Percentiles rank a stretch among this genome's conserved stretches.
Evolutionary conservation across 2,113 vertebrate species (phyloP).

Genomic region (Esox niger): DNA sequence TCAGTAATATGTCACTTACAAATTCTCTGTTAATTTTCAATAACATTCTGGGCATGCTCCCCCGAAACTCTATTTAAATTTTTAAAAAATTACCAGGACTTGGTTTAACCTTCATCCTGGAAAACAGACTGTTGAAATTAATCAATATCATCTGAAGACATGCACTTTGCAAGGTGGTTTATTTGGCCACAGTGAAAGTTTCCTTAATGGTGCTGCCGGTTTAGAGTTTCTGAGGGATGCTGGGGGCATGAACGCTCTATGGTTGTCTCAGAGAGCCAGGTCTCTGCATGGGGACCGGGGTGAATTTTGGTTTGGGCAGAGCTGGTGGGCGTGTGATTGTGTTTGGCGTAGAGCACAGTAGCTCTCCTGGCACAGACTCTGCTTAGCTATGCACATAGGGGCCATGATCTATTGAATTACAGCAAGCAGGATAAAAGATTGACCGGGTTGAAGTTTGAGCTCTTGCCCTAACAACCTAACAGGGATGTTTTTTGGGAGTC

Average conservation of each 20-base stretch:
- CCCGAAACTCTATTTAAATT: slow-evolving; percentile 8
- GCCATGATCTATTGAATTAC: slow-evolving; percentile 24
- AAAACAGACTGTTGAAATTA: too few species aligned
- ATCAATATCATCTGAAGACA: slow-evolving; percentile 8
- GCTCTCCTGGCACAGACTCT: slow-evolving; percentile 28
- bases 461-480: slow-evolving; percentile 31
- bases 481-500: neutral
- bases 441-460: slow-evolving; percentile 19
- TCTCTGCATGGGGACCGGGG: slow-evolving; percentile 42
- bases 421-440: slow-evolving; percentile 9
- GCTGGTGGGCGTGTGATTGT: slow-evolving; percentile 43
- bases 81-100: too few species aligned
- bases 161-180: slow-evolving; percentile 18
- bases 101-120: too few species aligned
- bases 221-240: slow-evolving; percentile 29
- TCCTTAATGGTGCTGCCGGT: slow-evolving; percentile 24
- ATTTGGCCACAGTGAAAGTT: slow-evolving; percentile 21
- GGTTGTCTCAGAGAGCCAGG: slow-evolving; percentile 29
- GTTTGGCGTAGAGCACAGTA: slow-evolving; percentile 40
- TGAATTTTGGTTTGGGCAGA: slow-evolving; percentile 48
- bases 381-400: slow-evolving; percentile 34
- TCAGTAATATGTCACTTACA: neutral
- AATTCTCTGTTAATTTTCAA: neutral
- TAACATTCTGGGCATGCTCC: slow-evolving; percentile 1
- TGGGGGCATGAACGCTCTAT: slow-evolving; percentile 36